A percentile compares a stretch with the other conserved stretches of the same genome.
Evolutionary conservation across 1,140 invertebrate species (phyloP).

Genomic region (Potamilus streckersoni): DNA sequence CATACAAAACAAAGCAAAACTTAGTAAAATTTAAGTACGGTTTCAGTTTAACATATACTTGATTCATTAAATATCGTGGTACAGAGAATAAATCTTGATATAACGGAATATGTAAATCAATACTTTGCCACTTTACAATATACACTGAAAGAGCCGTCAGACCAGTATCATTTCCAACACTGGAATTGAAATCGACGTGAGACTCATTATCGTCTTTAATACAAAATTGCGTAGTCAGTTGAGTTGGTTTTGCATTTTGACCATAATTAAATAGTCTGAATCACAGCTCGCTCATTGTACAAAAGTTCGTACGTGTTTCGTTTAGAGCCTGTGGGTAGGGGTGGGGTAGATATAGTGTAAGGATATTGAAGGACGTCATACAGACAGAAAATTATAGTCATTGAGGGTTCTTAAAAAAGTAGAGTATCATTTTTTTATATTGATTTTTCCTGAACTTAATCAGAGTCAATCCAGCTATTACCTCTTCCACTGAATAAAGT

Average conservation of each 20-base stretch:
- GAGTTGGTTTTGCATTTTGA: constrained; percentile 1
- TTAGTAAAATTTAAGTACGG: constrained; percentile 2
- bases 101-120: constrained; percentile 25
- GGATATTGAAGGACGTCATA: no score
- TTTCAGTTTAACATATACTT: constrained; percentile 26
- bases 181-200: constrained; percentile 1
- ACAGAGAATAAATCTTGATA: constrained; percentile 24
- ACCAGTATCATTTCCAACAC: constrained; percentile 1
- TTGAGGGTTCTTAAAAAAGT: no score
- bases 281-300: background rate
- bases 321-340: no score
- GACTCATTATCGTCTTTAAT: constrained; percentile 20
- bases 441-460: no score
- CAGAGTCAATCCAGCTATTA: no score
- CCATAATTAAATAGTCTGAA: constrained; percentile 19
- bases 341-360: no score
- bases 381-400: no score
- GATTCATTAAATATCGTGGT: constrained; percentile 16
- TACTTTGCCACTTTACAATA: constrained; percentile 3
- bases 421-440: no score
- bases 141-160: background rate
- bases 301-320: no score
- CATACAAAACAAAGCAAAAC: constrained; percentile 7
- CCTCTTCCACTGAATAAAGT: no score
- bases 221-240: constrained; percentile 12